phyloP scores from a whole-genome alignment of 2,113 vertebrate species.

The Bettongia penicillata region DNA sequence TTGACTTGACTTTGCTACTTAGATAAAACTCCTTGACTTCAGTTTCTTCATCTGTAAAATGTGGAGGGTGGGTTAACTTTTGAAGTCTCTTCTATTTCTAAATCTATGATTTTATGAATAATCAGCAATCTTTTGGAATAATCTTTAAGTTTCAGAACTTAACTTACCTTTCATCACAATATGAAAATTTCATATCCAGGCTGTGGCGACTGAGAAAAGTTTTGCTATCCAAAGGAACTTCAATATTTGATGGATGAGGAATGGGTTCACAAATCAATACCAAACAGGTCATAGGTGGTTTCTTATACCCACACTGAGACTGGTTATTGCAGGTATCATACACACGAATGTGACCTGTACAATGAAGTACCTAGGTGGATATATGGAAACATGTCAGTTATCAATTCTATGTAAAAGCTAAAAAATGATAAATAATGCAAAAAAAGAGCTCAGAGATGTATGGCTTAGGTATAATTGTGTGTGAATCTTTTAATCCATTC shows the following conservation, averaged over 20 bases:
- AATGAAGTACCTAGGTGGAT: conserved; percentile 91
- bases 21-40: not conserved
- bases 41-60: not conserved
- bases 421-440: conserved; percentile 35
- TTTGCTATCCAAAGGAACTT: conserved; percentile 97
- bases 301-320: conserved; percentile 87
- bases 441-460: conserved; percentile 11
- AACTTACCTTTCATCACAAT: conserved; percentile 96
- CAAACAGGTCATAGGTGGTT: conserved; percentile 92
- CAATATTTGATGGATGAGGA: conserved; percentile 97
- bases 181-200: conserved; percentile 99
- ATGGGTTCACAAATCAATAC: conserved; percentile 98
- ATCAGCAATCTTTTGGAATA: not conserved
- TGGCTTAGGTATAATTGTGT: not conserved
- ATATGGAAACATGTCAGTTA: conserved; percentile 33
- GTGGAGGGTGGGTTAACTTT: not conserved
- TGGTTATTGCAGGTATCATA: conserved; percentile 86
- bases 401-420: not conserved
- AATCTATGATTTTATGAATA: conserved; percentile 24
- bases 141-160: conserved; percentile 44
- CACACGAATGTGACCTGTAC: conserved; percentile 93
- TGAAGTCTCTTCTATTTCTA: not conserved
- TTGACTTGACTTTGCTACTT: not conserved
- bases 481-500: not conserved
- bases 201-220: conserved; percentile 99